Base-by-base conservation (phyloP, 1,140 invertebrate genomes). In the Heliconius melpomene region DNA sequence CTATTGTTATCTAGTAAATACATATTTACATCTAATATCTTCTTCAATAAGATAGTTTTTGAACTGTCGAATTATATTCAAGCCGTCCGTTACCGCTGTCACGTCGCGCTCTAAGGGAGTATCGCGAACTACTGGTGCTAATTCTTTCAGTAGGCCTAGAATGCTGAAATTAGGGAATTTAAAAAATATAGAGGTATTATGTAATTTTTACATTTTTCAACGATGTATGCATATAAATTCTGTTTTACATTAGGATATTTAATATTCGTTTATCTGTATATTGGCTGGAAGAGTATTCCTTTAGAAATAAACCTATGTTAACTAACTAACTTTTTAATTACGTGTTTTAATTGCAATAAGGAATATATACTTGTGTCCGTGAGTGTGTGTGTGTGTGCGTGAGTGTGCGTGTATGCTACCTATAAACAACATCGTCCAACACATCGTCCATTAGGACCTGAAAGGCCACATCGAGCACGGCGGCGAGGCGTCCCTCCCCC, bases 111-210 rank as follows among this genome's bases (percentile, higher is more conserved):
- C 88, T 46, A 95, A 79, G 8, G 83, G 46, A 1, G 88, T 85
- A 1, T 87, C 88, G 0, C 85, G 73, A 5, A 96, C 80, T 16
- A 96, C 83, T 2, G 88, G 92, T 5, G 89, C 79, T 6, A 95
- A 60, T 80, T 95, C 95, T 29, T 87, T 77, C 29, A 93, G 78
- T 2, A 94, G 81, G 18, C 89, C 89, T 40, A 90, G 77, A 23
- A 94, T 81, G 77, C 84, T 87, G 75, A 52, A 85, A 85, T 23
- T 29, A 2, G 3, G 11, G 36, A 38, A 77, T 20, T 32, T 18
- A 52, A 20, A 50, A 0, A 50, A 50, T 50, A 50, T 18, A 50
- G 16, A 50, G 0, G 50, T 46, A 46, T 46, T 46, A 46, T 16
- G 16, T 16, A 16, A 46, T 16, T 46, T 16, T 16, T 16, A 46